Percentiles rank a stretch among this genome's conserved stretches.
Conservation (phyloP, 1,140 invertebrate species). For the silkworm (Bombyx mori) region DNA sequence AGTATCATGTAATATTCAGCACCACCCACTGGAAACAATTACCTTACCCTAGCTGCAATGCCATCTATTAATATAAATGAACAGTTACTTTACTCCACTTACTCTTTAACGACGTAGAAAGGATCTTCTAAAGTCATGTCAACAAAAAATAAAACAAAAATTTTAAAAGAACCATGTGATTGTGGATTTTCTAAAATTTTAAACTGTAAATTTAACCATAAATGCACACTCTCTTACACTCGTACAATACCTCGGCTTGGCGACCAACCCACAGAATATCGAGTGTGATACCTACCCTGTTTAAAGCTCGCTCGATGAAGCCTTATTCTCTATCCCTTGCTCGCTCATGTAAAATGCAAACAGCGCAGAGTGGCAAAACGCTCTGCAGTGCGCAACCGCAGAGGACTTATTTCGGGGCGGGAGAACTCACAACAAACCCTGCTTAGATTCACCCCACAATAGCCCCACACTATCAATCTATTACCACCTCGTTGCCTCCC, state of each 20-base stretch:
- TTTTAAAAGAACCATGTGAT: constrained; percentile 40
- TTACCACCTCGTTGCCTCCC: too few species aligned
- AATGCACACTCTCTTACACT: constrained; percentile 2
- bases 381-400: constrained; percentile 48
- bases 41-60: too few species aligned
- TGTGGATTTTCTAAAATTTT: background rate
- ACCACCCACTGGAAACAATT: too few species aligned
- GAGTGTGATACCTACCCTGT: constrained; percentile 49
- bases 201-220: background rate
- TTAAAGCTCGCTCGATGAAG: constrained; percentile 39
- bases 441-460: too few species aligned
- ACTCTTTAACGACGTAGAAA: constrained; percentile 96
- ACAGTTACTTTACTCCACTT: constrained; percentile 67
- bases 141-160: constrained; percentile 40
- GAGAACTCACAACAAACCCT: background rate
- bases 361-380: constrained; percentile 34
- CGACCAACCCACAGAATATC: constrained; percentile 65
- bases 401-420: background rate
- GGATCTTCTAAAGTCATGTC: constrained; percentile 95
- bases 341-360: constrained; percentile 26
- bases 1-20: too few species aligned
- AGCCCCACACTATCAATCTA: too few species aligned
- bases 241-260: background rate
- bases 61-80: too few species aligned
- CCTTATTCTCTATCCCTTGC: constrained; percentile 47